Percentiles rank a stretch among this genome's conserved stretches.
Conservation (phyloP, 2,113 vertebrate genomes). For the Diphyllodes magnificus region DNA sequence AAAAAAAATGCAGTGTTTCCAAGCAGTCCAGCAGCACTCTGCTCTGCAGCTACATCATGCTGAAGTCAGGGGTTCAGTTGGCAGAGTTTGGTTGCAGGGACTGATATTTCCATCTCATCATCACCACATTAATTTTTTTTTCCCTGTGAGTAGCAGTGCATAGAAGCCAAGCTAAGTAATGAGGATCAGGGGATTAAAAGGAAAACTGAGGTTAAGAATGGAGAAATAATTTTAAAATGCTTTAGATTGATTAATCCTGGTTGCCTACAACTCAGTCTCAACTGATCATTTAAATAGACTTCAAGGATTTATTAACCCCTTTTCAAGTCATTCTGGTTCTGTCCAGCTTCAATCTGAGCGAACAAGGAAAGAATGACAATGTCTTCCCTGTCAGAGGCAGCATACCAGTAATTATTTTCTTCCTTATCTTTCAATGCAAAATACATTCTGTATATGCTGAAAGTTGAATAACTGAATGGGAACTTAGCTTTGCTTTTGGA, state of each 20-base stretch:
- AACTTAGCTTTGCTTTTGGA: not conserved
- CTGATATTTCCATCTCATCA: not conserved
- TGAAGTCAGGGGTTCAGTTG: not conserved
- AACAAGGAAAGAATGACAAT: not conserved
- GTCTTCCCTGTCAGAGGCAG: not conserved
- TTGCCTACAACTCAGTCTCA: not conserved
- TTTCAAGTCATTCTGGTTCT: not conserved
- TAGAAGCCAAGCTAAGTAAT: not conserved
- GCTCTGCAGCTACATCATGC: not conserved
- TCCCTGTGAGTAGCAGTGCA: not conserved
- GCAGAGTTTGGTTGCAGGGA: not conserved
- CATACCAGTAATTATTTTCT: not conserved
- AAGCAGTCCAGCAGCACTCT: not conserved
- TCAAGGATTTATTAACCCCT: not conserved
- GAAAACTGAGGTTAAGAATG: not conserved
- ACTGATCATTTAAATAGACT: not conserved
- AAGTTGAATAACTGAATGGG: not conserved
- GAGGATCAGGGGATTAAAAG: not conserved
- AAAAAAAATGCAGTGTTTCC: not conserved
- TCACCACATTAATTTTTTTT: not conserved
- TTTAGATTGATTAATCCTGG: not conserved
- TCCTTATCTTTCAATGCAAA: not conserved
- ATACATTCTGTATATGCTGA: not conserved
- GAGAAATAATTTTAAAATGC: not conserved
- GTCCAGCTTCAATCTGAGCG: not conserved